These are phyloP conservation scores for Ictidomys tridecemlineatus DNA, from an alignment of 2,113 vertebrate species.

Conservation along the genomic window DNA sequence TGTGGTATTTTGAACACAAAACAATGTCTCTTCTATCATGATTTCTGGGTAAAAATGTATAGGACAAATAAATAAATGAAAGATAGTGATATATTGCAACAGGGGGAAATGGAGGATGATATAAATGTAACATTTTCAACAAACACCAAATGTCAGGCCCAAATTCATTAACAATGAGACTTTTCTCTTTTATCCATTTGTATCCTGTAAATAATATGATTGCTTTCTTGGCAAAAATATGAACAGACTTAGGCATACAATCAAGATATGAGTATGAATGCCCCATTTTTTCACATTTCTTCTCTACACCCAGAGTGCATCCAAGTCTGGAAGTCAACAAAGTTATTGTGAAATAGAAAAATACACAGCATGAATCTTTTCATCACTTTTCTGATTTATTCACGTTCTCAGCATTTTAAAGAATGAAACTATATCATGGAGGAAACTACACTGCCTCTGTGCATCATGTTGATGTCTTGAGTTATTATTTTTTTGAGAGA, in stretches of 20 bases:
- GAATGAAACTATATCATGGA: neutral
- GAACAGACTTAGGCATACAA: neutral
- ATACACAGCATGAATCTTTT: neutral
- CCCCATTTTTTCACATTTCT: neutral
- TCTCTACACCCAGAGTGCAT: neutral
- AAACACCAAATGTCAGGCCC: neutral
- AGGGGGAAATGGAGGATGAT: neutral
- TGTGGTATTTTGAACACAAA: neutral
- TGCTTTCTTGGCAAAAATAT: neutral
- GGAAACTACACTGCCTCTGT: neutral
- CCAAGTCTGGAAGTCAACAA: neutral
- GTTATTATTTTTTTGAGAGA: neutral
- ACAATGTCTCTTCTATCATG: neutral
- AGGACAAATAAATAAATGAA: neutral
- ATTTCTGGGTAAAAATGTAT: neutral
- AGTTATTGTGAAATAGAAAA: neutral
- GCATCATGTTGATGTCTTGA: neutral
- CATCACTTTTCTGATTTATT: neutral
- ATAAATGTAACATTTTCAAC: neutral
- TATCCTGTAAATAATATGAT: neutral
- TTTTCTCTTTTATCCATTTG: neutral
- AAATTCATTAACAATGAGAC: neutral
- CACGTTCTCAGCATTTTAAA: neutral
- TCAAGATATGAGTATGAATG: neutral
- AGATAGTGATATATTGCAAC: neutral